Percentiles rank a stretch among this genome's conserved stretches.
Evolutionary conservation across 2,113 vertebrate genomes (phyloP).

Genomic region (Ceuthmochares aereus): DNA sequence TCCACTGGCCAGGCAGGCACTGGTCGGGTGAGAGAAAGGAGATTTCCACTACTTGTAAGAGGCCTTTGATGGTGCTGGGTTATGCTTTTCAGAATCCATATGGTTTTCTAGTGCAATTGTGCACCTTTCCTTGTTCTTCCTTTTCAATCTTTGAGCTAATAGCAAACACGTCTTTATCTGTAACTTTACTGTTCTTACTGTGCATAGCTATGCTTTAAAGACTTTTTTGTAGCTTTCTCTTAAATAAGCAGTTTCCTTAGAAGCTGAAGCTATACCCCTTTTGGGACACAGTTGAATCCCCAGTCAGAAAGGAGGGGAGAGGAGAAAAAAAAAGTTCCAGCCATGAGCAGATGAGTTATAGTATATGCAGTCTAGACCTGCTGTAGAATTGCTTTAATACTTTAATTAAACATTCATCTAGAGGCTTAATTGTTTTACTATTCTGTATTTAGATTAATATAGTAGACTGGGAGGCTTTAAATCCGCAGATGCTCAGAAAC

Average conservation of each 20-base stretch:
- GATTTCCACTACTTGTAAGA: not conserved
- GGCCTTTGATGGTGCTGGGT: not conserved
- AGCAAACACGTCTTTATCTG: not conserved
- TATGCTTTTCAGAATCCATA: not conserved
- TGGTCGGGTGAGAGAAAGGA: not conserved
- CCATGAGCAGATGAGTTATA: not conserved
- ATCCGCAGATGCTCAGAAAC: not conserved
- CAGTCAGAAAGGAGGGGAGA: not conserved
- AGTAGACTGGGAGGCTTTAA: not conserved
- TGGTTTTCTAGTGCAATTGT: not conserved
- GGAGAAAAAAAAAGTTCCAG: not conserved
- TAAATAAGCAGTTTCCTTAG: not conserved
- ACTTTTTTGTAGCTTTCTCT: not conserved
- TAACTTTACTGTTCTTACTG: not conserved
- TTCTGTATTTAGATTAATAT: not conserved
- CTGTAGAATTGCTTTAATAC: not conserved
- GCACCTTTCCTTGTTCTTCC: rapidly evolving
- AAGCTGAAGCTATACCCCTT: not conserved
- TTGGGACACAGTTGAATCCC: not conserved
- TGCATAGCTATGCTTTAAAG: not conserved
- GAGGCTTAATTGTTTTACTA: not conserved
- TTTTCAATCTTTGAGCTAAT: not conserved
- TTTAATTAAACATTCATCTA: not conserved
- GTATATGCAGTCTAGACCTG: not conserved
- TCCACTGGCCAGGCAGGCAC: not conserved